Base-by-base conservation (phyloP, 2,888 invertebrate genomes). In the Carterocephalus palaemon region DNA sequence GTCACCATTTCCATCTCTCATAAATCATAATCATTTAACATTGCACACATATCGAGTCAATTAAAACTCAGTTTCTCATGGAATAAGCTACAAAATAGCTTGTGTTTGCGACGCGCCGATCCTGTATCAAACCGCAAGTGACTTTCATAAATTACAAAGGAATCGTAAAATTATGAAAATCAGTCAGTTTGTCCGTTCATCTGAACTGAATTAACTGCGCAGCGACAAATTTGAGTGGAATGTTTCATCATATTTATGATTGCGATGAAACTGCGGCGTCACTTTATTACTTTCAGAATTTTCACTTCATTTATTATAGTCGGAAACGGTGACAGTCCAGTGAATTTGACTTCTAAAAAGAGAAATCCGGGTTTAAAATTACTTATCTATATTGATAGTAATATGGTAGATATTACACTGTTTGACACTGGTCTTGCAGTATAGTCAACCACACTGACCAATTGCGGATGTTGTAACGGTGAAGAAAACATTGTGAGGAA, bases 171-270 rank as follows among this genome's bases (percentile, higher is more conserved):
- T 68, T 61, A 72, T 67, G 56, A 64, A 65, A 64, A 70, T 68
- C 60, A 59, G 58, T 67, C 57, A 50, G 47, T 47, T 41, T 48
- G 56, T 51, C 54, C 53, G 54, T 64, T 61, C 59, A 65, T 69
- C 63, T 58, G 62, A 51, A 45, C 48, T 46, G 54, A 74, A 75
- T 70, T 62, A 69, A 60, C 59, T 51, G 71, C 12, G 49, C 68
- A 71, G 57, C 69, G 73, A 73, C 76, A 75, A 69, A 71, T 67
- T n/a, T n/a, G n/a, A n/a, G n/a, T n/a, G n/a, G n/a, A n/a, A n/a
- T n/a, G n/a, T n/a, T n/a, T 70, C 60, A 64, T 68, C 64, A 70
- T 70, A 69, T 75, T 71, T 71, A 71, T 59, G 61, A 52, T 49
- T 46, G 45, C 49, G 64, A 51, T 49, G 68, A 69, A 57, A 58